phyloP scores from a whole-genome alignment of 2,888 invertebrate species.

The Sphaerophoria rueppellii region DNA sequence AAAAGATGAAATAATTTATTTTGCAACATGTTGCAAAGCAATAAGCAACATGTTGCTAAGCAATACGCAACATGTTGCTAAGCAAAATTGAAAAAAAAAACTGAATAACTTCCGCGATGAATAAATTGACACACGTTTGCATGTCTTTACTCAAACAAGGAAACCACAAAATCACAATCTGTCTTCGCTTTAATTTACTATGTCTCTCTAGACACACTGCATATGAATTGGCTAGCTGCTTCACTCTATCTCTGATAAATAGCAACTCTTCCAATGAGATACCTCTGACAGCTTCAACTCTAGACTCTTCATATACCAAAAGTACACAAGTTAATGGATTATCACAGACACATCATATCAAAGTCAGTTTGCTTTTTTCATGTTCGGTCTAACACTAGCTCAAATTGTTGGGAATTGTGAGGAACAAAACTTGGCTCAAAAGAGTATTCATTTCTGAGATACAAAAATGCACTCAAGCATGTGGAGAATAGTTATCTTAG shows the following conservation, averaged over 20 bases:
- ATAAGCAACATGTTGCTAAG: neutral
- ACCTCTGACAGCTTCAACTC: conserved; percentile 36
- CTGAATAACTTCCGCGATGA: neutral
- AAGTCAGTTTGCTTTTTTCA: conserved; percentile 49
- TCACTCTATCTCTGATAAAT: conserved; percentile 42
- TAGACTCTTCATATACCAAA: conserved; percentile 2
- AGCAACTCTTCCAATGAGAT: conserved; percentile 27
- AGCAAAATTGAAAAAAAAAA: neutral
- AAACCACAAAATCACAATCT: conserved; percentile 41
- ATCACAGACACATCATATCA: conserved; percentile 66
- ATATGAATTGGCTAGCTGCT: neutral
- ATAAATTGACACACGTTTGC: conserved; percentile 2
- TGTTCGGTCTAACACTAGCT: neutral
- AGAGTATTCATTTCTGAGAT: conserved; percentile 34
- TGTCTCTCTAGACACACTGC: conserved; percentile 38
- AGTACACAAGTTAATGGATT: conserved; percentile 46
- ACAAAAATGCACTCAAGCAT: conserved; percentile 68
- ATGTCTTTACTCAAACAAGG: conserved; percentile 16
- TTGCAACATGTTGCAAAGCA: neutral
- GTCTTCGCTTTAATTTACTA: conserved; percentile 50
- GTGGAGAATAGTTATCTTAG: conserved; percentile 13
- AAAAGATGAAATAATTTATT: neutral
- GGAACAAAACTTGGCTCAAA: neutral
- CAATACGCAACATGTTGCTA: neutral
- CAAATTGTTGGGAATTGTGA: neutral